Conservation (phyloP, 2,797 vertebrate genomes). For the Hemitrygon akajei region DNA sequence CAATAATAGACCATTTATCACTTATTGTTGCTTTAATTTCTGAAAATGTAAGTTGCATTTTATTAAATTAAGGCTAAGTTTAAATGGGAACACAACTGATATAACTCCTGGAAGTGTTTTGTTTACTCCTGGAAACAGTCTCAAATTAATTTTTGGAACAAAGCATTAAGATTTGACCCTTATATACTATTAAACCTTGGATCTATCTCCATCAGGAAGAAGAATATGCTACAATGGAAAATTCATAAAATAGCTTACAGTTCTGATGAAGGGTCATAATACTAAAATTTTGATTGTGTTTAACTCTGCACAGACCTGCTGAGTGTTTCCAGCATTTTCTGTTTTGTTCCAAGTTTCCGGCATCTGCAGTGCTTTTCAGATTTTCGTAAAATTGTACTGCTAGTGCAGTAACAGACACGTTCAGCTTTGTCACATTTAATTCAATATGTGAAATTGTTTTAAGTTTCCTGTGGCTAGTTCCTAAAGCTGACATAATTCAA, state of each 20-base stretch:
- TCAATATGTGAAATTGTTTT: background rate
- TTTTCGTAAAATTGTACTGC: background rate
- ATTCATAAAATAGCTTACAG: no score
- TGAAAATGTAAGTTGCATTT: background rate
- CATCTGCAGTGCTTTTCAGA: no score
- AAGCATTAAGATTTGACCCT: background rate
- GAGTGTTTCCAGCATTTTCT: no score
- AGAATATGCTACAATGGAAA: background rate
- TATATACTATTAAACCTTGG: background rate
- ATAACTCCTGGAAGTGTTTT: background rate
- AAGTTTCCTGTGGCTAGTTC: background rate
- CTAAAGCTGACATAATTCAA: background rate
- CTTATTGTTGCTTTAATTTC: background rate
- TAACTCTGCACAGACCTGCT: no score
- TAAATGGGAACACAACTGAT: background rate
- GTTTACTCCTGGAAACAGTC: background rate
- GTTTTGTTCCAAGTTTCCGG: no score
- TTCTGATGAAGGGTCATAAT: no score
- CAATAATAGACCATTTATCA: no score
- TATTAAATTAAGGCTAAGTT: background rate
- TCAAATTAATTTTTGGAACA: background rate
- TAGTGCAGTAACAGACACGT: background rate
- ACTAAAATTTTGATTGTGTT: no score
- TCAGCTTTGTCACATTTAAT: background rate
- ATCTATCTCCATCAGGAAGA: background rate